phyloP scores from a whole-genome alignment of 2,888 invertebrate species.

The Pachydiplax longipennis region DNA sequence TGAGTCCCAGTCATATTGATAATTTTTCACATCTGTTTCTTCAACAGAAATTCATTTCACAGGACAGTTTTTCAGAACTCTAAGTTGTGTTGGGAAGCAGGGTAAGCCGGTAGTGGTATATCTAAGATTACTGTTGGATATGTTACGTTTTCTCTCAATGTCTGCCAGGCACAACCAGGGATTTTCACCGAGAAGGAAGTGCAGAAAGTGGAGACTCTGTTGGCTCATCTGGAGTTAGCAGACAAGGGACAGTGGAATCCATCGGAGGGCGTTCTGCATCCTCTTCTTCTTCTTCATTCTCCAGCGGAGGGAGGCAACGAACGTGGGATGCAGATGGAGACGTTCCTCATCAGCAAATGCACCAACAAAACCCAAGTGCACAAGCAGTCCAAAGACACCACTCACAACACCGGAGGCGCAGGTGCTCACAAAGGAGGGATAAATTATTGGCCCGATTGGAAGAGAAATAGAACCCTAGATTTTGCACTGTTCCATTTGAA shows the following conservation, averaged over 20 bases:
- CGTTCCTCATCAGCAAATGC: background rate
- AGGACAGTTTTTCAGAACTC: too few relatives aligned
- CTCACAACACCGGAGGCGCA: slow-evolving; percentile 23
- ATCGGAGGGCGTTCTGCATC: background rate
- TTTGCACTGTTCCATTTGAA: background rate
- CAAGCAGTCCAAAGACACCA: background rate
- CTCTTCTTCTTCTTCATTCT: slow-evolving; percentile 10
- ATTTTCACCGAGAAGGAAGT: slow-evolving; percentile 37
- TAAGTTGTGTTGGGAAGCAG: too few relatives aligned
- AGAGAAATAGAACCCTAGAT: background rate
- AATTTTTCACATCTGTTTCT: too few relatives aligned
- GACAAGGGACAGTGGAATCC: slow-evolving; percentile 17
- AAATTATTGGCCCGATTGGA: background rate
- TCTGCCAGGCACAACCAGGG: background rate
- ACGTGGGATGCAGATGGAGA: slow-evolving; percentile 6
- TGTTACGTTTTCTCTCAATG: too few relatives aligned
- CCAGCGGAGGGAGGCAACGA: slow-evolving; percentile 2
- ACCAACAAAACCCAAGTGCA: background rate
- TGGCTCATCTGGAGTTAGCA: slow-evolving; percentile 20
- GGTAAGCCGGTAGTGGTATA: too few relatives aligned
- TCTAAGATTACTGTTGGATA: too few relatives aligned
- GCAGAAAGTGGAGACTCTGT: slow-evolving; percentile 42
- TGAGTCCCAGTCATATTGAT: too few relatives aligned
- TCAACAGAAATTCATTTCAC: too few relatives aligned
- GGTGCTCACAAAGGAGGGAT: slow-evolving; percentile 11